A percentile compares a stretch with the other conserved stretches of the same genome.
Evolutionary conservation across 2,113 vertebrate genomes (phyloP).

Genomic region (Ictidomys tridecemlineatus): DNA sequence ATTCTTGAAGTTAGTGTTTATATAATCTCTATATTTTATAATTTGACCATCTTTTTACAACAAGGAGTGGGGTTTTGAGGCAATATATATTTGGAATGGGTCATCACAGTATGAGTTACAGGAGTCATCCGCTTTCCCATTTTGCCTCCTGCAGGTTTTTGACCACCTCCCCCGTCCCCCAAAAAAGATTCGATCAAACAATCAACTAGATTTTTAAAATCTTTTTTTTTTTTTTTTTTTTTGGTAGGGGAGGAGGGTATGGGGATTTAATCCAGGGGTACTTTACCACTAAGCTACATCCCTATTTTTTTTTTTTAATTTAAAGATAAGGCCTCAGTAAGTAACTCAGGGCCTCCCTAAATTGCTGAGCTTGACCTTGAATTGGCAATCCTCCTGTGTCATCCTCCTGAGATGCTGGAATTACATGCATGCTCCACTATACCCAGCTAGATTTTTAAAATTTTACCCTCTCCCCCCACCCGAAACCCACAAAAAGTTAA

Average conservation of each 20-base stretch:
- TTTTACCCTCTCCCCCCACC: not conserved
- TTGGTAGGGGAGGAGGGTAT: no score
- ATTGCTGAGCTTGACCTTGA: no score
- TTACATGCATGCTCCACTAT: no score
- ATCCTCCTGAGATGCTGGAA: no score
- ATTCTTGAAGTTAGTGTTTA: conserved; percentile 38
- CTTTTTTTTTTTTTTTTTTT: no score
- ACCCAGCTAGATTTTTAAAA: not conserved
- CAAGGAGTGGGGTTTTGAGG: not conserved
- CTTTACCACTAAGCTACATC: no score
- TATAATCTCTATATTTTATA: conserved; percentile 1
- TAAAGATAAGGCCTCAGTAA: no score
- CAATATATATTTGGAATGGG: conserved; percentile 5
- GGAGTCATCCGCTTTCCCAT: not conserved
- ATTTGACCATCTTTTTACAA: conserved; percentile 6
- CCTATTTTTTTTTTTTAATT: no score
- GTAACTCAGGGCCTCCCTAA: no score
- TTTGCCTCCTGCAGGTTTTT: not conserved
- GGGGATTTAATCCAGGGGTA: no score
- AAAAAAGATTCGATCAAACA: not conserved
- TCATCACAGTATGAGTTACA: not conserved
- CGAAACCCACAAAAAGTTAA: not conserved
- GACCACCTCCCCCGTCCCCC: not conserved
- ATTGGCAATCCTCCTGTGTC: no score
- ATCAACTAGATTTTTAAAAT: not conserved